These are phyloP conservation scores for Oreochromis aureus DNA, from an alignment of 2,113 vertebrate species.

Conservation along the genomic window DNA sequence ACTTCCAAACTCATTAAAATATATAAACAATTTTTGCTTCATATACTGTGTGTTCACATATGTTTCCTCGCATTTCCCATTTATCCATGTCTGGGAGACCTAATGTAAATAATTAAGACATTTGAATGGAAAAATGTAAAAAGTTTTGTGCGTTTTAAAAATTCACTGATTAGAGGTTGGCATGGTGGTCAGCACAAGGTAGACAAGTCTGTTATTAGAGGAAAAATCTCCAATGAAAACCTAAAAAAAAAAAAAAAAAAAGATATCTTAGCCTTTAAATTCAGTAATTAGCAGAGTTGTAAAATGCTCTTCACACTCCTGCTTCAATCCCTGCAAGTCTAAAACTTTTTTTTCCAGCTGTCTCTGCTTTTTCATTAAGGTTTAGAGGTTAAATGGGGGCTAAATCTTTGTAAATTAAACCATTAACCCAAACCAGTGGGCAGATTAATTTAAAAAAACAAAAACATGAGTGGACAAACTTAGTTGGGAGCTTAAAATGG, in stretches of 20 bases:
- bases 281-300: not conserved
- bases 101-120: not conserved
- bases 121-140: not conserved
- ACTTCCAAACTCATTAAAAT: not conserved
- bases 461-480: not conserved
- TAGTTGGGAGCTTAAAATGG: not conserved
- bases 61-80: not conserved
- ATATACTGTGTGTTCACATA: not conserved
- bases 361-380: not conserved
- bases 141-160: not conserved
- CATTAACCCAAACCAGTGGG: not conserved
- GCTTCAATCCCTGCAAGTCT: not conserved
- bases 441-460: rapidly evolving
- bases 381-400: not conserved
- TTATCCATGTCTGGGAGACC: not conserved
- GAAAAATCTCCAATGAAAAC: not conserved
- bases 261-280: not conserved
- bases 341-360: not conserved
- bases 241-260: not conserved
- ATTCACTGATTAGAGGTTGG: not conserved
- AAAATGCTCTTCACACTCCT: not conserved
- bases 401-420: not conserved
- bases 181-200: not conserved
- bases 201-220: not conserved
- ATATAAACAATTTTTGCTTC: rapidly evolving